Percentiles rank a stretch among this genome's conserved stretches.
phyloP scores from a whole-genome alignment of 1,140 invertebrate genomes.

The Tenebrio molitor region DNA sequence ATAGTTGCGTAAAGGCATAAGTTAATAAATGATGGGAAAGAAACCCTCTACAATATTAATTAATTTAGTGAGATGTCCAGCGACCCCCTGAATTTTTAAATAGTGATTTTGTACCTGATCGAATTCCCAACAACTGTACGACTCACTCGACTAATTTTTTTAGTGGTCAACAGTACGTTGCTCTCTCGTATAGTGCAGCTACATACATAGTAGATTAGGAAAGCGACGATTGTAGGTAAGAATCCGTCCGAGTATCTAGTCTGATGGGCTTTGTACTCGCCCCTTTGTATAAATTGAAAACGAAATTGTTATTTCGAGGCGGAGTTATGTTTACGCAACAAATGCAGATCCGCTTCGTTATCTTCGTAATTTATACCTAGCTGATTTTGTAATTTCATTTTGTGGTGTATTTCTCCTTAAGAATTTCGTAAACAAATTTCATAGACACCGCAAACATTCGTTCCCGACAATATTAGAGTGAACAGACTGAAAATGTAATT shows the following conservation, averaged over 20 bases:
- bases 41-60: conserved; percentile 15
- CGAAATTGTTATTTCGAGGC: conserved; percentile 20
- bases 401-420: not conserved
- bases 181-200: no score
- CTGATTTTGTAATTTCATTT: conserved; percentile 10
- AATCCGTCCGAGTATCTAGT: no score
- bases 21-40: conserved; percentile 17
- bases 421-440: not conserved
- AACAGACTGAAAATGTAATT: not conserved
- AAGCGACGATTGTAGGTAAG: no score
- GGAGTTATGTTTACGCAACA: conserved; percentile 32
- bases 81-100: not conserved
- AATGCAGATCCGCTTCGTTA: conserved; percentile 27
- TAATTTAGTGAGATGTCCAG: conserved; percentile 1
- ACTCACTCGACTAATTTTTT: no score
- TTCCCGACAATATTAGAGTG: not conserved
- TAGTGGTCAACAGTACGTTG: no score
- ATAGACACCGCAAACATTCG: not conserved
- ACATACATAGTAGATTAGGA: no score
- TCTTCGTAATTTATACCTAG: conserved; percentile 7
- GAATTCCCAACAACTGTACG: no score
- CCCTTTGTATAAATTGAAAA: conserved; percentile 28
- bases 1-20: not conserved
- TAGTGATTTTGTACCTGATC: no score
- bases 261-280: not conserved